Conservation (phyloP, 2,888 invertebrate genomes). For the Drosophila histrio region DNA sequence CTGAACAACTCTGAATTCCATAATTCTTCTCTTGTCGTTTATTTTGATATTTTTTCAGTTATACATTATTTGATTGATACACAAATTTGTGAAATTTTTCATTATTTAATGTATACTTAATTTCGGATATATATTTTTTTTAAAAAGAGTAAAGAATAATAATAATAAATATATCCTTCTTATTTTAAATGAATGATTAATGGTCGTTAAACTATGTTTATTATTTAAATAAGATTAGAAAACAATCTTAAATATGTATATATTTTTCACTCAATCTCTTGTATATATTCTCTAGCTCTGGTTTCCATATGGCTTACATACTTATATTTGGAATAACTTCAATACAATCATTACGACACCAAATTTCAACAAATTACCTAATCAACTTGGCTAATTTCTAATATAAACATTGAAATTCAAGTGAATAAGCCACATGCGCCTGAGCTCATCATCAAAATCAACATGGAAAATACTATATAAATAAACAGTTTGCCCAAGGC, state of each 20-base stretch:
- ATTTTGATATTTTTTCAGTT: no score
- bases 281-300: constrained; percentile 1
- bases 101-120: no score
- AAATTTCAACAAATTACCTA: constrained; percentile 41
- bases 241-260: neutral
- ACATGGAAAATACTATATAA: constrained; percentile 9
- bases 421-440: constrained; percentile 20
- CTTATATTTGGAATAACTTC: constrained; percentile 2
- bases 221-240: neutral
- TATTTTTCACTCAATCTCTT: neutral
- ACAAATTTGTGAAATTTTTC: no score
- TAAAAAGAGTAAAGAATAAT: no score
- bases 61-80: no score
- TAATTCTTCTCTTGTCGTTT: no score
- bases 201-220: neutral
- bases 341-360: constrained; percentile 6
- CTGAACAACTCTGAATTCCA: neutral
- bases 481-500: constrained; percentile 46
- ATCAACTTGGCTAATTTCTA: constrained; percentile 50
- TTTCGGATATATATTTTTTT: no score
- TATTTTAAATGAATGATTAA: neutral
- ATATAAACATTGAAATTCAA: constrained; percentile 35
- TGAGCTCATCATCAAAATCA: constrained; percentile 9
- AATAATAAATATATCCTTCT: neutral
- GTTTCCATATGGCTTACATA: constrained; percentile 28